Base-by-base conservation (phyloP, 2,113 vertebrate genomes). In the Tachycineta bicolor region DNA sequence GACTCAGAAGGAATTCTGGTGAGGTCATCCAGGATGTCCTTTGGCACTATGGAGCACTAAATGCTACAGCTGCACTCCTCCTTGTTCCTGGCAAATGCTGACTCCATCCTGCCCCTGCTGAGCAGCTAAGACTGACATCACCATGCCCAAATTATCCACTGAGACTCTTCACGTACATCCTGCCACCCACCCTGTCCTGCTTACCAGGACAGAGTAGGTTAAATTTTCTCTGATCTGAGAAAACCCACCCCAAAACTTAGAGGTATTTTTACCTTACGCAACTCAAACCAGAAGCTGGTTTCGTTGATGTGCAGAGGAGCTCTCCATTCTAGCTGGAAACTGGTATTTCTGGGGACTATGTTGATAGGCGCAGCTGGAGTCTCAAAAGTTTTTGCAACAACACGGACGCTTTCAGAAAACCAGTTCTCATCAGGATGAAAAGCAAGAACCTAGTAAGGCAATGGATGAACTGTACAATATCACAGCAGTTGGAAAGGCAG, bases 341-440 rank as follows among this genome's bases (percentile, higher is more conserved):
- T 98, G 16, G 95, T 97, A 52, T 98, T 98, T 55, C 89, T 92
- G 80, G 96, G 93, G 69, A 95, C n/a, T 76, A 98, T 90, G 23
- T 92, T 94, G 23, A 43, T 47, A 34, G 98, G 98, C 81, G 93
- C 94, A 91, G 70, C 34, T 50, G 98, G 97, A 26, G 95, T 49
- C 49, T 97, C 94, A 87, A 98, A 98, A 17, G 87, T 98, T 95
- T 94, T 93, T 56, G 87, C 96, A 33, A 43, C 69, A 69, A 97
- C 88, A 28, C 84, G 49, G 10, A 16, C 71, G 49, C 97, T 98
- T 94, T 94, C 92, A 4, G 94, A 84, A 96, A 97, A 98, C 97
- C 97, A 97, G 86, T 96, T 95, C 92, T 98, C 87, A 8, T 97
- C 28, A 0, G 97, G 96, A 52, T 98, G 98, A 96, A 98, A 98